phyloP scores from a whole-genome alignment of 2,113 vertebrate genomes.

The human region DNA sequence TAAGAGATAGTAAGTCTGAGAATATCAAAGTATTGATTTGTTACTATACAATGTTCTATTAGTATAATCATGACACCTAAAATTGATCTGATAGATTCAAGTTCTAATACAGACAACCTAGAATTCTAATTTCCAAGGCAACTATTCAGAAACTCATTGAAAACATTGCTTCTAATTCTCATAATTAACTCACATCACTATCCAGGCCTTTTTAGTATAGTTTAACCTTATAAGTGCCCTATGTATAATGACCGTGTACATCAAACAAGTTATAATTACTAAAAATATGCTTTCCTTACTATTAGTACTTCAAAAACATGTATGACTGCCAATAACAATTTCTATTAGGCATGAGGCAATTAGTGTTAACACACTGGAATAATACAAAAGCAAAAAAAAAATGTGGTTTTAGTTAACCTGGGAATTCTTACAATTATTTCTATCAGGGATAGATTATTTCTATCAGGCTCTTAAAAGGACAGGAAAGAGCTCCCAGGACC shows the following conservation, averaged over 20 bases:
- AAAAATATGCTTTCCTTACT: not conserved
- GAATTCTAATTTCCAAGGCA: not conserved
- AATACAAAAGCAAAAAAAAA: not conserved
- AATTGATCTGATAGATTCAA: not conserved
- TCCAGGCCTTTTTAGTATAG: not conserved
- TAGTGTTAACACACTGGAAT: not conserved
- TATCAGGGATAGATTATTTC: not conserved
- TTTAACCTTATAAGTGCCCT: not conserved
- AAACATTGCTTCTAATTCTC: not conserved
- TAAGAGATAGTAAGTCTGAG: not conserved
- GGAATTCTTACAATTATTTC: not conserved
- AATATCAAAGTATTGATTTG: not conserved
- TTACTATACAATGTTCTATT: not conserved
- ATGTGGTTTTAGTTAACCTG: not conserved
- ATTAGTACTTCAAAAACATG: not conserved
- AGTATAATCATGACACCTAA: not conserved
- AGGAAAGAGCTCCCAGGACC: not conserved
- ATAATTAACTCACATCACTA: not conserved
- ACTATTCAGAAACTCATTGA: not conserved
- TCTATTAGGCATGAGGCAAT: not conserved
- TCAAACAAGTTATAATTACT: not conserved
- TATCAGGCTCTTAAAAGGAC: not conserved
- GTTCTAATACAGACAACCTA: not conserved
- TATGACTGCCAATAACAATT: not conserved
- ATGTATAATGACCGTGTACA: not conserved